phyloP scores from a whole-genome alignment of 2,888 invertebrate species.

The Xiphydria camelus region DNA sequence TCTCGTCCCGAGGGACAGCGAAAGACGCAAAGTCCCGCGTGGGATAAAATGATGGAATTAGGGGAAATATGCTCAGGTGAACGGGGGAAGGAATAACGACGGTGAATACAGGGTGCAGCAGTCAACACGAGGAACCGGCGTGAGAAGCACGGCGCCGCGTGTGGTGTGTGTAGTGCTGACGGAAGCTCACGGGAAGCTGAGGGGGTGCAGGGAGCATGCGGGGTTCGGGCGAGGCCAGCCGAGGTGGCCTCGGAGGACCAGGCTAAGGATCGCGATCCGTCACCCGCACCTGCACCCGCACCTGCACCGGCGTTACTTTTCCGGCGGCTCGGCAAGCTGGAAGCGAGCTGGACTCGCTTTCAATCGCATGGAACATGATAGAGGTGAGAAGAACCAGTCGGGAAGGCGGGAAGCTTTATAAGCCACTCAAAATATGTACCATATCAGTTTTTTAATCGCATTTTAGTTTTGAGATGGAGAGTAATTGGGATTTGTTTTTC shows the following conservation, averaged over 20 bases:
- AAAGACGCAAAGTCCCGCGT: no score
- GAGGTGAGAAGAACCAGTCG: no score
- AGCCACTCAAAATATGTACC: no score
- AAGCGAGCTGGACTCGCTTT: constrained; percentile 56
- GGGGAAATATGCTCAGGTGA: constrained; percentile 24
- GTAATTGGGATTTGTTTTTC: no score
- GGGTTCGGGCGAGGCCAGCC: constrained; percentile 47
- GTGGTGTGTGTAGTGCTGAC: constrained; percentile 25
- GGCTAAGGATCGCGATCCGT: constrained; percentile 31
- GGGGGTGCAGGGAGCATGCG: constrained; percentile 45
- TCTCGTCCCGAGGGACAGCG: no score
- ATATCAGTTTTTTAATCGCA: no score
- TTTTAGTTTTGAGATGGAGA: no score
- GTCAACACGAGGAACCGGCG: constrained; percentile 22
- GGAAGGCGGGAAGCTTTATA: no score
- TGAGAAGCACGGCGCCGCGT: no score
- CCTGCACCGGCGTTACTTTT: constrained; percentile 17
- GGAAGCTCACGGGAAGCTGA: constrained; percentile 25
- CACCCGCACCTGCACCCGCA: constrained; percentile 37
- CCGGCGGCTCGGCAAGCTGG: constrained; percentile 29
- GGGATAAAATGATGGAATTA: no score
- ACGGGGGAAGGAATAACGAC: constrained; percentile 16
- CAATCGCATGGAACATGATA: constrained; percentile 57
- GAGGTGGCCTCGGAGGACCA: constrained; percentile 50
- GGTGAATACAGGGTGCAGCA: constrained; percentile 17